Percentiles rank a stretch among this genome's conserved stretches.
These are phyloP conservation scores for Heliothis virescens DNA, from an alignment of 1,140 invertebrate species.

Conservation along the genomic window DNA sequence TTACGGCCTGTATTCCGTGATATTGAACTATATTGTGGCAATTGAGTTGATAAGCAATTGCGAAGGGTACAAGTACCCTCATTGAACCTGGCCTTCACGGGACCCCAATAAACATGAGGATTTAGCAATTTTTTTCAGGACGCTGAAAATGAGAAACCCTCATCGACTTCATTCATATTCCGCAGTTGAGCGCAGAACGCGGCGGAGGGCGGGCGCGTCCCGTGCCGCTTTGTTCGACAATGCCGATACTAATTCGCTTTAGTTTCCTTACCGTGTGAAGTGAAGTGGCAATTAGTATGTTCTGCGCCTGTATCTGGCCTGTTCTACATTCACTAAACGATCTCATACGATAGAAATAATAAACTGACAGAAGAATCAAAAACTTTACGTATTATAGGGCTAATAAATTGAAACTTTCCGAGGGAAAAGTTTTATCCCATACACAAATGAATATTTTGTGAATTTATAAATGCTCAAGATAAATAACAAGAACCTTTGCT, in stretches of 20 bases:
- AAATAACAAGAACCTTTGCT: neutral
- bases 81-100: constrained; percentile 38
- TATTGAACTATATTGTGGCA: constrained; percentile 34
- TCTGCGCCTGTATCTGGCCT: constrained; percentile 6
- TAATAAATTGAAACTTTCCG: constrained; percentile 36
- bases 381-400: constrained; percentile 30
- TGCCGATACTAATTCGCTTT: constrained; percentile 52
- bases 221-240: constrained; percentile 47
- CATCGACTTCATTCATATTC: constrained; percentile 57
- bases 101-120: constrained; percentile 49
- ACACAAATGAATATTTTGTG: constrained; percentile 14
- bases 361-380: constrained; percentile 22
- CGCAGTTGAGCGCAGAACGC: constrained; percentile 78
- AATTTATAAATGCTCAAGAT: constrained; percentile 14
- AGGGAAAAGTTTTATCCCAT: constrained; percentile 34
- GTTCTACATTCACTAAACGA: constrained; percentile 7
- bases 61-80: constrained; percentile 35
- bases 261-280: constrained; percentile 58
- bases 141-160: constrained; percentile 69
- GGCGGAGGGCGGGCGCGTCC: constrained; percentile 63
- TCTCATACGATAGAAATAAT: neutral
- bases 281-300: constrained; percentile 54
- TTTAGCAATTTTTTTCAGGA: constrained; percentile 54
- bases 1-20: neutral
- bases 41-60: constrained; percentile 19